Percentiles rank a stretch among this genome's conserved stretches.
phyloP scores from a whole-genome alignment of 2,888 invertebrate species.

The Troilus luridus region DNA sequence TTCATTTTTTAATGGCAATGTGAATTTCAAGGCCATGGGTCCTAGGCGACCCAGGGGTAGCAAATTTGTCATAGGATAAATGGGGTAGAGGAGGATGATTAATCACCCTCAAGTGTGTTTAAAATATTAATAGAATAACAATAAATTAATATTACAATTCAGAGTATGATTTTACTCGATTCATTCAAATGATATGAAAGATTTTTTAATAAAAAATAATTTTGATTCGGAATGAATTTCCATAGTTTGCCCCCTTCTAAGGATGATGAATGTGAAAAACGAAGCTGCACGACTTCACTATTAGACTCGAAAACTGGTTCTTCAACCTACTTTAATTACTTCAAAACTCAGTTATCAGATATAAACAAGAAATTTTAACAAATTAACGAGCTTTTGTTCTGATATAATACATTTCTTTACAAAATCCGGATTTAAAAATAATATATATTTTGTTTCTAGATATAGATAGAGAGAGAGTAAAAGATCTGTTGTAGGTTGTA shows the following conservation, averaged over 20 bases:
- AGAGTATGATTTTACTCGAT: neutral
- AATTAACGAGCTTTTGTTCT: neutral
- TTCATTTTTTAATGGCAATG: too few species aligned
- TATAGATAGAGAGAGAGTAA: too few species aligned
- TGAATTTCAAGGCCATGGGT: too few species aligned
- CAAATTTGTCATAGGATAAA: too few species aligned
- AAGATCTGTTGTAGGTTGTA: too few species aligned
- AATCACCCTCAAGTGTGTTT: neutral
- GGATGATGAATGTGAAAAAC: neutral
- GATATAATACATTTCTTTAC: neutral
- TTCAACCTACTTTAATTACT: neutral
- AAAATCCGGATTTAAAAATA: too few species aligned
- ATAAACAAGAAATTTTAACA: too few species aligned
- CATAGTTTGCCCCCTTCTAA: neutral
- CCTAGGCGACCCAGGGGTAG: too few species aligned
- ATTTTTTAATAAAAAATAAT: neutral
- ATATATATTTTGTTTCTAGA: too few species aligned
- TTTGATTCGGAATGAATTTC: neutral
- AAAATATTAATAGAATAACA: neutral
- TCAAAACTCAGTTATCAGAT: neutral
- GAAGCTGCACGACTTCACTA: neutral
- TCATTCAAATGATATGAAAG: neutral
- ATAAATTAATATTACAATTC: neutral
- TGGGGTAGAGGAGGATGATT: too few species aligned
- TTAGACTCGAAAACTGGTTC: neutral